Evolutionary conservation across 2,888 invertebrate species (phyloP).

Genomic region (Resseliella maxima): DNA sequence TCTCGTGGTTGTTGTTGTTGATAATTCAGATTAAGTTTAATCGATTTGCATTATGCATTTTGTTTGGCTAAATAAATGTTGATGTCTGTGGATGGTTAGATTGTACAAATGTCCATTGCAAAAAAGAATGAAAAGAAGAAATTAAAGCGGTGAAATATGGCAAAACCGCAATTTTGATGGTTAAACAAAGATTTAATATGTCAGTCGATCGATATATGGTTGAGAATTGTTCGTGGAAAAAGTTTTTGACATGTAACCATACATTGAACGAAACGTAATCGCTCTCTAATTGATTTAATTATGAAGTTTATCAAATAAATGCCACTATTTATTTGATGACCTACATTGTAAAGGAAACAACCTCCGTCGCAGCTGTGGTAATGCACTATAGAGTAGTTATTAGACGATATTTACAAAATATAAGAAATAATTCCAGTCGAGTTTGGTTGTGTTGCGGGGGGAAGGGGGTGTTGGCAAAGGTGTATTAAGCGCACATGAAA

Average conservation of each 20-base stretch:
- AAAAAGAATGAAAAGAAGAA: too few species aligned
- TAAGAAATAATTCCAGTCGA: not conserved
- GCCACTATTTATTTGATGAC: constrained; percentile 13
- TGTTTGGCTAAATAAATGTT: not conserved
- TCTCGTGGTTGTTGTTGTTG: not conserved
- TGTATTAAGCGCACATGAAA: not conserved
- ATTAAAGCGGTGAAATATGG: not conserved
- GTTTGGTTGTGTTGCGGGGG: too few species aligned
- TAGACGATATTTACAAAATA: not conserved
- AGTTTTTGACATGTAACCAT: not conserved
- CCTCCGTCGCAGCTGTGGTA: not conserved
- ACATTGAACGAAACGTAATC: not conserved
- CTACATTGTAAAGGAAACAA: not conserved
- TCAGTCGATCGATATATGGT: not conserved
- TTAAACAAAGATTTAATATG: not conserved
- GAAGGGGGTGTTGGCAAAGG: not conserved
- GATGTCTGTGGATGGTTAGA: not conserved
- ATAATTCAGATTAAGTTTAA: not conserved
- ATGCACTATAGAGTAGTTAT: not conserved
- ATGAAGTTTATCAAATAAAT: constrained; percentile 44
- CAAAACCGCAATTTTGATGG: not conserved
- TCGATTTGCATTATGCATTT: not conserved
- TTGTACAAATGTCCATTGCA: not conserved
- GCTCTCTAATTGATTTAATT: constrained; percentile 28
- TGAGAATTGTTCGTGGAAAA: not conserved